phyloP scores from a whole-genome alignment of 2,797 vertebrate genomes.

The Nannoperca australis region DNA sequence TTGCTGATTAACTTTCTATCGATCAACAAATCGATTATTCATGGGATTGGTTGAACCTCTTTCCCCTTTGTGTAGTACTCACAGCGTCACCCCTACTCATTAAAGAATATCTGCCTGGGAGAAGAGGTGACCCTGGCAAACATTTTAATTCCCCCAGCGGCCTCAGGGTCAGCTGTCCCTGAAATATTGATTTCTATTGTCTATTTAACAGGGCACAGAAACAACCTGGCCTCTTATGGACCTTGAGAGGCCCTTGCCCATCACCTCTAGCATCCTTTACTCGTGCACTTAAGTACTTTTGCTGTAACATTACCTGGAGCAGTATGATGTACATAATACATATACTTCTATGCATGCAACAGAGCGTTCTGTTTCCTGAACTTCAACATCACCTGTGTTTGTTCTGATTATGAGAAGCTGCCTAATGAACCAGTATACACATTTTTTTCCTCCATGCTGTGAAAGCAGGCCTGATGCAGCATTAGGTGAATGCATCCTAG shows the following conservation, averaged over 20 bases:
- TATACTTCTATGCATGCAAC: neutral
- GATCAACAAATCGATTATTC: neutral
- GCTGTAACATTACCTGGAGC: slow-evolving; percentile 18
- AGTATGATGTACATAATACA: slow-evolving; percentile 15
- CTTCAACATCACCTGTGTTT: slow-evolving; percentile 18
- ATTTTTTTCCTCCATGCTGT: slow-evolving; percentile 8
- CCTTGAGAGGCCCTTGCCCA: slow-evolving; percentile 49
- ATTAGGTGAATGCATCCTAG: slow-evolving; percentile 67
- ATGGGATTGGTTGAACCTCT: neutral
- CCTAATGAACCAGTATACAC: slow-evolving; percentile 25
- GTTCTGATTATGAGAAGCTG: slow-evolving; percentile 37
- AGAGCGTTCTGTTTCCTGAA: slow-evolving; percentile 23
- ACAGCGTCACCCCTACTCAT: slow-evolving; percentile 14
- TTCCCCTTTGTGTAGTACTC: neutral
- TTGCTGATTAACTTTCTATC: neutral
- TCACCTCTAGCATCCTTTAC: slow-evolving; percentile 32
- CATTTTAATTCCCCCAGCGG: slow-evolving; percentile 51
- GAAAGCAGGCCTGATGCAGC: slow-evolving; percentile 53
- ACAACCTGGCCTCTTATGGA: slow-evolving; percentile 16
- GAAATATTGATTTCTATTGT: slow-evolving; percentile 76
- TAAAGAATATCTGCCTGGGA: slow-evolving; percentile 48
- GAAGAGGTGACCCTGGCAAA: slow-evolving; percentile 53
- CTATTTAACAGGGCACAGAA: slow-evolving; percentile 55
- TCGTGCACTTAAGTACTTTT: slow-evolving; percentile 16
- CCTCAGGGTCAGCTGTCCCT: slow-evolving; percentile 66